Percentiles rank a stretch among this genome's conserved stretches.
Evolutionary conservation across 2,113 vertebrate species (phyloP).

Genomic region (Calyptomena viridis): DNA sequence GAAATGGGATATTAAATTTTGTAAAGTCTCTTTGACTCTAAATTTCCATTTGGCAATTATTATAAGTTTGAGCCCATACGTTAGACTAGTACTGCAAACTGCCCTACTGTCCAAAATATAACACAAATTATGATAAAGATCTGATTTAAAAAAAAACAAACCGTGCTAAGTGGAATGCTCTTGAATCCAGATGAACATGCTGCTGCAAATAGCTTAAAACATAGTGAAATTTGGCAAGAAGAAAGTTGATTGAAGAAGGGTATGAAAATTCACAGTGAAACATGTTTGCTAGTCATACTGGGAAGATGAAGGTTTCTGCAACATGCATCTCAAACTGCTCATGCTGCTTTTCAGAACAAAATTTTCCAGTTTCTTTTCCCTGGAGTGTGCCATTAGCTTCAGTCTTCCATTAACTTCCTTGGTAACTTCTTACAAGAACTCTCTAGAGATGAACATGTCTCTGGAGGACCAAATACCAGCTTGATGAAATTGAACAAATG

Average conservation of each 20-base stretch:
- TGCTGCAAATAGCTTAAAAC: background rate
- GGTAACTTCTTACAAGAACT: conserved; percentile 51
- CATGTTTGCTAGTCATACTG: background rate
- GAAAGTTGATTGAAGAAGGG: background rate
- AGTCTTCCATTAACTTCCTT: conserved; percentile 40
- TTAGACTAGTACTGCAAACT: background rate
- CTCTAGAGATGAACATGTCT: background rate
- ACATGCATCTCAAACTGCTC: background rate
- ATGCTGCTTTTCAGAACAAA: background rate
- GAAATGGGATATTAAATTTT: background rate
- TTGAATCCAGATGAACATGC: background rate
- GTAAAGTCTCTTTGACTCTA: background rate
- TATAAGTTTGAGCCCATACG: background rate
- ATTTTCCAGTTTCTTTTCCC: conserved; percentile 28
- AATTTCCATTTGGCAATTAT: background rate
- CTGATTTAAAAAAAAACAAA: background rate
- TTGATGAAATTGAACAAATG: conserved; percentile 44
- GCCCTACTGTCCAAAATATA: background rate
- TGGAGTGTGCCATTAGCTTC: conserved; percentile 32
- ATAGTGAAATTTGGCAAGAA: background rate
- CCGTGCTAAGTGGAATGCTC: background rate
- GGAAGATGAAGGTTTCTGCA: background rate
- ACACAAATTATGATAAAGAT: background rate
- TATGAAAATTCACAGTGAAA: background rate
- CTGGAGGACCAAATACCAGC: conserved; percentile 22